Evolutionary conservation across 1,140 invertebrate species (phyloP), one percentile per base, ranked within the genome.

Genomic region (Phthorimaea operculella): DNA sequence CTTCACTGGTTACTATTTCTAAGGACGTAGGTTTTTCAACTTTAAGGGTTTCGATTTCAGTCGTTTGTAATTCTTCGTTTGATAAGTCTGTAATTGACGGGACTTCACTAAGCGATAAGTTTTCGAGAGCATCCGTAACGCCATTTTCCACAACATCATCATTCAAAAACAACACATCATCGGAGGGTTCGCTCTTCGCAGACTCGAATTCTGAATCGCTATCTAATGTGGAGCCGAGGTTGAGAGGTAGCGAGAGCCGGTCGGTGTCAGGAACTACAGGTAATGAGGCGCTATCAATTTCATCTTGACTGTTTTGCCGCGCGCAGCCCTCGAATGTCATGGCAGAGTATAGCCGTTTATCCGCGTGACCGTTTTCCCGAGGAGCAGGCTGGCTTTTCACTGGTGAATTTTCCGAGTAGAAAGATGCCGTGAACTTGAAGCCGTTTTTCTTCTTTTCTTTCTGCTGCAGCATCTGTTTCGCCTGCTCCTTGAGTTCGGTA

Each of bases 281-380:
- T 54, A 49, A 55, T 33, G 57, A 49, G 2, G 54, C 64, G 62
- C 62, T 72, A 60, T 85, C 82, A 4, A 76, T 58, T 72, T 85
- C 77, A 74, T 83, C 76, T 17, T 59, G 59, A 54, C 79, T 81
- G 55, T 82, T 83, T 58, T 86, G 80, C 57, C 76, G 67, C 44
- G 80, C 77, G 67, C 84, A 86, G 53, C 81, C 85, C 65, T 87
- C 85, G 67, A 87, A 87, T n/a, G 76, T 85, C 34, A 87, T 87
- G n/a, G 85, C 61, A 28, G 84, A 79, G 59, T 79, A 87, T 4
- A 87, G 63, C 6, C 73, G 72, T 69, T 86, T 86, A 34, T 87
- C 83, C 15, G 64, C 54, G 47, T 81, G 79, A 28, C 81, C 83
- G 63, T 86, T 86, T 74, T 87, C 84, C 54, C 77, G 76, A 5